phyloP scores from a whole-genome alignment of 2,113 vertebrate genomes.

The Cichladusa arquata region DNA sequence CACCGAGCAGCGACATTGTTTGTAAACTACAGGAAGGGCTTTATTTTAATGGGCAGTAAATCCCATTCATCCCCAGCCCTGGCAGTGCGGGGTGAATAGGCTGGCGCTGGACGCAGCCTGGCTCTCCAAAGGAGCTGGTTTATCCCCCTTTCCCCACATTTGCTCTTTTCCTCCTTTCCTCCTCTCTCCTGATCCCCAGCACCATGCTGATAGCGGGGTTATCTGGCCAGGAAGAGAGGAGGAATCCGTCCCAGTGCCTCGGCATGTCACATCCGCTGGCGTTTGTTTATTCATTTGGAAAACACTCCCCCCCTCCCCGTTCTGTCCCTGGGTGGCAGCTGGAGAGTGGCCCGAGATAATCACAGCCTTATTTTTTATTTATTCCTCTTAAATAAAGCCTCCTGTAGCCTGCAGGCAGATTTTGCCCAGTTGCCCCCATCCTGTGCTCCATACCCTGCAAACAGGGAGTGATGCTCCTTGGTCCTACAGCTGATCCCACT shows the following conservation, averaged over 20 bases:
- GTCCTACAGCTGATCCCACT: background rate
- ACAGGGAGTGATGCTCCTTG: fast-evolving
- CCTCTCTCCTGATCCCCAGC: background rate
- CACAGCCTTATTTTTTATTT: conserved; percentile 27
- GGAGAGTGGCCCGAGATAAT: conserved; percentile 23
- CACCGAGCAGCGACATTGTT: background rate
- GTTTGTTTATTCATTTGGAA: conserved; percentile 24
- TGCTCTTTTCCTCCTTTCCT: background rate
- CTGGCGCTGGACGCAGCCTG: background rate
- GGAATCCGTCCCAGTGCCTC: background rate
- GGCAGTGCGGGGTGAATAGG: conserved; percentile 7
- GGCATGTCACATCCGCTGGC: background rate
- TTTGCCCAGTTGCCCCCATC: background rate
- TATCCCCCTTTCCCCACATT: background rate
- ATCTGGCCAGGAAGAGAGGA: conserved; percentile 30
- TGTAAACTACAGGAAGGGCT: conserved; percentile 48
- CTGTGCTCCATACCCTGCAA: background rate
- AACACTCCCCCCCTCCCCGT: background rate
- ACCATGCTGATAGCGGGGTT: background rate
- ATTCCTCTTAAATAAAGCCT: conserved; percentile 47
- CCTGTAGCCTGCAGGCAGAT: background rate
- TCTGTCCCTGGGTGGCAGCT: conserved; percentile 36
- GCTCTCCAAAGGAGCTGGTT: background rate
- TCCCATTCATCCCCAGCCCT: conserved; percentile 46
- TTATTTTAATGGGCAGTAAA: conserved; percentile 63